Percentiles rank a stretch among this genome's conserved stretches.
phyloP scores from a whole-genome alignment of 2,113 vertebrate genomes.

The Gracilinanus agilis region DNA sequence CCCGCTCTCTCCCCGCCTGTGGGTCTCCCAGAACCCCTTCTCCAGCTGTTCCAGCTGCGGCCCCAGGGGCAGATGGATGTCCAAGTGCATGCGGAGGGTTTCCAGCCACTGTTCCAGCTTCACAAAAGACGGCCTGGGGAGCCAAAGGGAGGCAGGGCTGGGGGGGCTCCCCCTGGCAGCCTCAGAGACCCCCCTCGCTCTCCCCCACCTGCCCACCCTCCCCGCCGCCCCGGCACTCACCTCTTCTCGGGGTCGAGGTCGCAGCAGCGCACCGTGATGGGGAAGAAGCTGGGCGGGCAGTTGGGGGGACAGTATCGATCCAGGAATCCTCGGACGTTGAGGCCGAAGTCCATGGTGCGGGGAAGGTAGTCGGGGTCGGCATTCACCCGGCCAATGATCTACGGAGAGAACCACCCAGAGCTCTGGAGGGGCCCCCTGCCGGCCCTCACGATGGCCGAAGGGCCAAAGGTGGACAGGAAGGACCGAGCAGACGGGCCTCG shows the following conservation, averaged over 20 bases:
- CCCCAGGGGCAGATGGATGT: constrained; percentile 90
- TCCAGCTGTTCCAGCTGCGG: constrained; percentile 93
- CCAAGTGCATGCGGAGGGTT: constrained; percentile 95
- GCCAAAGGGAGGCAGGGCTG: background rate
- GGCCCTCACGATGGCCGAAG: background rate
- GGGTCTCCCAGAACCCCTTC: constrained; percentile 90
- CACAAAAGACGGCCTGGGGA: constrained; percentile 90
- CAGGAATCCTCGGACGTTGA: constrained; percentile 95
- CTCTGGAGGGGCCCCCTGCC: background rate
- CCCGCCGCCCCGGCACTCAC: constrained; percentile 78
- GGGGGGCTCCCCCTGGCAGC: too few species aligned
- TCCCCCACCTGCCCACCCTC: background rate
- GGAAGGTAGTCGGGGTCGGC: constrained; percentile 98
- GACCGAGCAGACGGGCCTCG: background rate
- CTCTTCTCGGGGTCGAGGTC: constrained; percentile 97
- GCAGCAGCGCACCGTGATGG: constrained; percentile 94
- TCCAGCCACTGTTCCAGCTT: constrained; percentile 97
- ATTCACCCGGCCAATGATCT: constrained; percentile 97
- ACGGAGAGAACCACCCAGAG: background rate
- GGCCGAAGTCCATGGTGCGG: constrained; percentile 94
- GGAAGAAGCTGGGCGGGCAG: constrained; percentile 95
- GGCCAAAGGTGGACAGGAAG: background rate
- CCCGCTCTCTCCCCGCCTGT: constrained; percentile 86
- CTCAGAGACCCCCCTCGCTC: too few species aligned
- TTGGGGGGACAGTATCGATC: constrained; percentile 92